phyloP scores from a whole-genome alignment of 2,113 vertebrate genomes.

The Recurvirostra avosetta region DNA sequence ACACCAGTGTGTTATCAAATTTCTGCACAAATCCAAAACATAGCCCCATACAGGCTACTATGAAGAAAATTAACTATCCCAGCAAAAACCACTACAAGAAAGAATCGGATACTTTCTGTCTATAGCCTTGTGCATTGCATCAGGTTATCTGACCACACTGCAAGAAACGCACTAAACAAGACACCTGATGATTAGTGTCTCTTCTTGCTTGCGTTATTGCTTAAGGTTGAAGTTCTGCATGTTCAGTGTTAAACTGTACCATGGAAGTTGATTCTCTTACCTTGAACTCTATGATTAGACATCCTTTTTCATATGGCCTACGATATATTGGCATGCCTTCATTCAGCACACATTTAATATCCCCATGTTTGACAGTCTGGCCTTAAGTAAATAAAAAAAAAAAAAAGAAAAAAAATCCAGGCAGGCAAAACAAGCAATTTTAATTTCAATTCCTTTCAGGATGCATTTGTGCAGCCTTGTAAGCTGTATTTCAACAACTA shows the following conservation, averaged over 20 bases:
- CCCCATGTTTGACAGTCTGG: conserved; percentile 86
- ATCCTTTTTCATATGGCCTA: conserved; percentile 89
- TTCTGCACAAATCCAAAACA: too few relatives aligned
- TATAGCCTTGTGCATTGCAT: not conserved
- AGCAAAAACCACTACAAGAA: not conserved
- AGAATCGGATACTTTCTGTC: not conserved
- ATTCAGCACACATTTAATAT: conserved; percentile 86
- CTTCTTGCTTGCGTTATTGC: not conserved
- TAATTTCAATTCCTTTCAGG: not conserved
- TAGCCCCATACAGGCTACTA: too few relatives aligned
- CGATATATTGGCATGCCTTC: conserved; percentile 90
- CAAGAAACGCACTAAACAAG: not conserved
- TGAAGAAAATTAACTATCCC: not conserved
- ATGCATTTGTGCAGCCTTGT: not conserved
- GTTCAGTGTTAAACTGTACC: not conserved
- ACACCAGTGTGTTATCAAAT: too few relatives aligned
- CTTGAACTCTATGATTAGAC: conserved; percentile 86
- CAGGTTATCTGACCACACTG: not conserved
- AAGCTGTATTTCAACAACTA: not conserved
- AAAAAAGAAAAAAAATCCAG: not conserved
- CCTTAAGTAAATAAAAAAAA: conserved; percentile 62
- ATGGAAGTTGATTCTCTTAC: conserved; percentile 55
- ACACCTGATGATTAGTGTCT: not conserved
- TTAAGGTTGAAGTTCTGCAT: not conserved
- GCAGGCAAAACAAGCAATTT: not conserved